Evolutionary conservation across 1,140 invertebrate species (phyloP).

Genomic region (Trypoxylus dichotomus): DNA sequence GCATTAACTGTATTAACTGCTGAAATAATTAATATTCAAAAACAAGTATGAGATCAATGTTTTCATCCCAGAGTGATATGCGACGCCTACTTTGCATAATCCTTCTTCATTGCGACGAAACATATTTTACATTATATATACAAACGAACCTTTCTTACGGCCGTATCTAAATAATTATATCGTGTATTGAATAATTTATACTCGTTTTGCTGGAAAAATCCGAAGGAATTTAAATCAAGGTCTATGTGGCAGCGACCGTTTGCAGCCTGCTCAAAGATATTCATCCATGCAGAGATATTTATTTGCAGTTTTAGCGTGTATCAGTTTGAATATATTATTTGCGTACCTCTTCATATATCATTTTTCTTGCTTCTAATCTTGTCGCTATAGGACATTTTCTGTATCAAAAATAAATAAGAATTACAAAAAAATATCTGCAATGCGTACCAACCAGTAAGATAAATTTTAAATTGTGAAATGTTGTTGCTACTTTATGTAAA

Average conservation of each 20-base stretch:
- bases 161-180: constrained; percentile 4
- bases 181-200: not conserved
- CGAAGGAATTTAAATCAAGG: not conserved
- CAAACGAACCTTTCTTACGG: not conserved
- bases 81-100: not conserved
- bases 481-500: not conserved
- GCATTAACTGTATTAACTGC: too few relatives aligned
- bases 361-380: not conserved
- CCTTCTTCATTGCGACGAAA: not conserved
- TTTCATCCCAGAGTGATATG: not conserved
- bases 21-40: not conserved
- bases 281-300: not conserved
- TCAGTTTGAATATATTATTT: not conserved
- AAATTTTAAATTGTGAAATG: not conserved
- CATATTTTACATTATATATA: not conserved
- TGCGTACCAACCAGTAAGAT: not conserved
- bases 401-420: not conserved
- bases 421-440: not conserved
- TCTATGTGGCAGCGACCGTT: not conserved
- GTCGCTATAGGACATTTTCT: not conserved
- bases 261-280: not conserved
- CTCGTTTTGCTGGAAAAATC: not conserved
- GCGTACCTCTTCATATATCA: not conserved
- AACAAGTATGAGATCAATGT: not conserved
- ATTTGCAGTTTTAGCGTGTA: not conserved